phyloP scores from a whole-genome alignment of 1,140 invertebrate species.

The Hylaeus anthracinus region DNA sequence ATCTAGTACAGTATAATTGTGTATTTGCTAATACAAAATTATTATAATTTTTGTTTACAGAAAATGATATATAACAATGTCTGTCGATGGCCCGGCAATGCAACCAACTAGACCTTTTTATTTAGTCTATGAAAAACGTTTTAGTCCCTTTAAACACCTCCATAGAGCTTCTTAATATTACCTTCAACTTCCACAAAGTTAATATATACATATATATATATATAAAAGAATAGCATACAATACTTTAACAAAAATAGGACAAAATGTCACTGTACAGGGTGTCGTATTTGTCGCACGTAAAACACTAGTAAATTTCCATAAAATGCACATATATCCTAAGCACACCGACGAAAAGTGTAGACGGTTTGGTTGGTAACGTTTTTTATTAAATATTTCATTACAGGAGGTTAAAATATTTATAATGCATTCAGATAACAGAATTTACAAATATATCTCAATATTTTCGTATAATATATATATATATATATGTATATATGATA shows the following conservation, averaged over 20 bases:
- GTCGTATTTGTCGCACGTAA: background rate
- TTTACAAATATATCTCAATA: slow-evolving; percentile 80
- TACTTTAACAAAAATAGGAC: slow-evolving; percentile 6
- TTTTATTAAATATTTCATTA: slow-evolving; percentile 80
- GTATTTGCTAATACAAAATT: slow-evolving; percentile 22
- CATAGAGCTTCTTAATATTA: background rate
- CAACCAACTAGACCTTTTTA: background rate
- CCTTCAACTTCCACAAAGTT: background rate
- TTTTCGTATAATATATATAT: slow-evolving; percentile 71
- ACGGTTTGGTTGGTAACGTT: slow-evolving; percentile 75
- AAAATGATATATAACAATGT: slow-evolving; percentile 6
- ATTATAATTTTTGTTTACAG: slow-evolving; percentile 19
- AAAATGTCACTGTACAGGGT: background rate
- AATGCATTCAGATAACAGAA: slow-evolving; percentile 79
- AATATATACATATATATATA: background rate
- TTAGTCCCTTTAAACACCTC: background rate
- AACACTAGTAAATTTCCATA: background rate
- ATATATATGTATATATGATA: slow-evolving; percentile 57
- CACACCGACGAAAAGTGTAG: slow-evolving; percentile 7
- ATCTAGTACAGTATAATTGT: slow-evolving; percentile 10
- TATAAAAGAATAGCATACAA: slow-evolving; percentile 22
- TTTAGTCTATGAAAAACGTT: slow-evolving; percentile 15
- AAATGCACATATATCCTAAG: background rate
- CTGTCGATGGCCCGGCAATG: background rate
- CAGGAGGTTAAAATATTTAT: slow-evolving; percentile 80